phyloP scores from a whole-genome alignment of 2,888 invertebrate genomes.

The Ennomos quercinarius region DNA sequence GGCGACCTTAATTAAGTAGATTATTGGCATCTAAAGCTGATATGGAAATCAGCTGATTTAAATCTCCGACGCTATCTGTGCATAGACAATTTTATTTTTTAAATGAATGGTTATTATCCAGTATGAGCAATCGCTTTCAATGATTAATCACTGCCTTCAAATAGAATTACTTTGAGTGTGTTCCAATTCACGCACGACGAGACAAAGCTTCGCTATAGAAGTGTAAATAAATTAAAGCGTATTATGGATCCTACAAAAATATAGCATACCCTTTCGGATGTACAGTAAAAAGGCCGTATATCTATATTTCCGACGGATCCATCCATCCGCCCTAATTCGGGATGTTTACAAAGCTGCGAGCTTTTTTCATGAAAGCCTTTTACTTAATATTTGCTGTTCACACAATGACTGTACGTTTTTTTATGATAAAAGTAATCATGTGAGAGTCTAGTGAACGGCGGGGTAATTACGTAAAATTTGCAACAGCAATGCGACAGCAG shows the following conservation, averaged over 20 bases:
- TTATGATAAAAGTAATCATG: too few species aligned
- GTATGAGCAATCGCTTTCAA: too few species aligned
- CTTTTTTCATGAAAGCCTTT: slow-evolving; percentile 29
- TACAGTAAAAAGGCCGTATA: slow-evolving; percentile 33
- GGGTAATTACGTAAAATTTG: too few species aligned
- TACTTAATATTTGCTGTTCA: slow-evolving; percentile 1
- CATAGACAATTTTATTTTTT: not conserved
- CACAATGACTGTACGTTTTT: not conserved
- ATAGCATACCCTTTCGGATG: slow-evolving; percentile 24
- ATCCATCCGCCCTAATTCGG: slow-evolving; percentile 29
- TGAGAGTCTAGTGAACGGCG: too few species aligned
- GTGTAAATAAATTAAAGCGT: slow-evolving; percentile 30
- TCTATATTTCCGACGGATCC: slow-evolving; percentile 31
- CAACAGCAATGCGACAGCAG: too few species aligned
- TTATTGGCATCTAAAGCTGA: slow-evolving; percentile 4
- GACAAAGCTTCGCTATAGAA: slow-evolving; percentile 23
- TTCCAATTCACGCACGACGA: slow-evolving; percentile 22
- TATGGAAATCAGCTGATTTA: slow-evolving; percentile 14
- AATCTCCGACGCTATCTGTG: not conserved
- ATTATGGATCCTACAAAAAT: slow-evolving; percentile 27
- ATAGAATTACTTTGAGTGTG: slow-evolving; percentile 11
- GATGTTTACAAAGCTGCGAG: slow-evolving; percentile 28
- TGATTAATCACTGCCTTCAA: too few species aligned
- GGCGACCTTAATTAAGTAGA: slow-evolving; percentile 16
- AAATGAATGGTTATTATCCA: too few species aligned